Base-by-base conservation (phyloP, 2,113 vertebrate species). In the Tretioscincus oriximinensis region DNA sequence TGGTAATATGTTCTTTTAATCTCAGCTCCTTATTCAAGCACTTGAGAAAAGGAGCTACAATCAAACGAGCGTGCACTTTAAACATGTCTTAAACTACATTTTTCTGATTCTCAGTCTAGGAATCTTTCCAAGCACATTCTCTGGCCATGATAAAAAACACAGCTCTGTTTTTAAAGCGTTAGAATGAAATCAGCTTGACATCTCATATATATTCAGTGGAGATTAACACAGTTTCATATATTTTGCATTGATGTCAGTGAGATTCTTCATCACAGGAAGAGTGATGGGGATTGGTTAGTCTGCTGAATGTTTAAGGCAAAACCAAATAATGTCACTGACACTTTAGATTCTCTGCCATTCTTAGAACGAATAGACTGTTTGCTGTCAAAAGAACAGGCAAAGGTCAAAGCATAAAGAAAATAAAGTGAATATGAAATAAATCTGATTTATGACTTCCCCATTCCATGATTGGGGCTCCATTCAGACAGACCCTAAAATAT, bases 191-290 rank as follows among this genome's bases (percentile, higher is more conserved):
- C 54, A 75, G 29, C 21, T 75, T 75, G 58, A 63, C 73, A 41
- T 16, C 22, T 75, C 58, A 75, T 61, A 75, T 75, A 41, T 63
- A 75, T 75, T 63, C 73, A 75, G 29, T 63, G 16, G 35, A 75
- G 73, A 61, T 61, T 75, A 75, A 75, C 61, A 11, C 73, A 16
- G 61, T 75, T 60, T 63, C 31, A 75, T 61, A 75, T 75, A 63
- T 75, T 63, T 75, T 75, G 73, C 58, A 63, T 75, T 75, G 73
- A 6, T 75, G 58, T 31, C 31, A 26, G 61, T 41, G 73, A 41
- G 58, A 75, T 29, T 35, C 35, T 41, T 41, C 35, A 31, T 47
- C 20, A 61, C 54, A 61, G 12, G 29, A 61, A 74, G 20, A 60
- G 73, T 22, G n/a, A 51, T 51, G 70, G 26, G 29, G 28, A 74